Evolutionary conservation across 2,888 invertebrate genomes (phyloP), one percentile per base, ranked within the genome.

Genomic region (Oegoconia quadripuncta): DNA sequence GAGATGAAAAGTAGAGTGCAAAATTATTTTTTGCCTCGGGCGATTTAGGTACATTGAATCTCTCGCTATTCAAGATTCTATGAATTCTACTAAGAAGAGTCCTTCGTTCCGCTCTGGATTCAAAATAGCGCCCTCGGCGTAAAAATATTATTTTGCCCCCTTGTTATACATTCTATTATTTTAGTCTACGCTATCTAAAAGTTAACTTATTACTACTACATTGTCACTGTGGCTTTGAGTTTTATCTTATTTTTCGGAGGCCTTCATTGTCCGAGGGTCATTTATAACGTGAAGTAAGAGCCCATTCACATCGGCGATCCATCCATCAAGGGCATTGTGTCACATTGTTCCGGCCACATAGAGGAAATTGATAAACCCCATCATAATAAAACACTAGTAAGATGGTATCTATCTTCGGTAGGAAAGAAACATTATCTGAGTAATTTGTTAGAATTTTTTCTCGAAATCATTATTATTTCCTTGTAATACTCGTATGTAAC

Each of bases 321-420:
- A 60, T 69, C 68, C 70, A 66, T 71, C 69, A 63, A 43, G 34
- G 46, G 52, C 64, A 68, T 68, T 65, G 66, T 66, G 34, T 28
- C 20, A 26, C 26, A 14, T 11, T n/a, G 17, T 60, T 55, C 59
- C 43, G 50, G 37, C 50, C 51, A 48, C 43, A 46, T 46, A 37
- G 42, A 30, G 44, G 50, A 54, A 48, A 56, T 59, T 55, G 55
- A 56, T 57, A 57, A 60, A 58, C 48, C 53, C 45, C 42, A 47
- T 48, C 31, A 49, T 45, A 47, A 47, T 42, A 43, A 46, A 29
- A 29, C 29, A 2, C 9, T 5, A 16, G 5, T 6, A 13, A 27
- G 27, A 11, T 11, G n/a, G 2, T 5, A 23, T 23, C n/a, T n/a
- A 9, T 9, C 23, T 23, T 3, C 4, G 23, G 7, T 23, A 3